These are phyloP conservation scores for Lichenostomus cassidix DNA, from an alignment of 2,113 vertebrate genomes.

Conservation along the genomic window DNA sequence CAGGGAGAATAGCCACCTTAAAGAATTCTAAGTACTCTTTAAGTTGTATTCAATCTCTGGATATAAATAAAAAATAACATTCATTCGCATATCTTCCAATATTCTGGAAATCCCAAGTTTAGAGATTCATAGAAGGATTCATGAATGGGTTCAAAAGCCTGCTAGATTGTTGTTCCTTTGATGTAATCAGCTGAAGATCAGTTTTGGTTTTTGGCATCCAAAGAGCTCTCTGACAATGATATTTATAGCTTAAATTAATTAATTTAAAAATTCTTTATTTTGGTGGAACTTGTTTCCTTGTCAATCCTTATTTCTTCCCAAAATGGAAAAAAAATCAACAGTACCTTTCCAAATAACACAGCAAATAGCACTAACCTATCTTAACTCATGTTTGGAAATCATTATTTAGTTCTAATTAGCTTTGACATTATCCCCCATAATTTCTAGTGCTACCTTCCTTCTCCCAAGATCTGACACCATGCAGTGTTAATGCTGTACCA, in stretches of 20 bases:
- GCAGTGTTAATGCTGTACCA: background rate
- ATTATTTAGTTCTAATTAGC: background rate
- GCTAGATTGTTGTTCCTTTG: background rate
- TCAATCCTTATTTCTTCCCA: background rate
- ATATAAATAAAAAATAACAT: background rate
- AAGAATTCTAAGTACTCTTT: background rate
- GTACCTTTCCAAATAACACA: background rate
- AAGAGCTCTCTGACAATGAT: background rate
- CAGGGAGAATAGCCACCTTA: background rate
- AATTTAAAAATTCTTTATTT: background rate
- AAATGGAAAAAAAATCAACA: background rate
- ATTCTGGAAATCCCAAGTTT: background rate
- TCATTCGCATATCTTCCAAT: background rate
- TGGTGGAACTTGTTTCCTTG: background rate
- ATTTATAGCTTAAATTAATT: background rate
- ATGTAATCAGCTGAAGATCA: background rate
- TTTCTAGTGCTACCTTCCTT: background rate
- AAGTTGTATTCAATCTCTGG: background rate
- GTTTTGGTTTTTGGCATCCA: background rate
- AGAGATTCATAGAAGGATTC: background rate
- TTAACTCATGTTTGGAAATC: background rate
- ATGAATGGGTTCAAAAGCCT: background rate
- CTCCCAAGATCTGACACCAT: background rate
- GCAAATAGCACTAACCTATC: background rate
- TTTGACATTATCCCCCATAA: background rate